These are phyloP conservation scores for Henricia sp. DNA, from an alignment of 53 echinoderm and acorn worm species.

Conservation along the genomic window DNA sequence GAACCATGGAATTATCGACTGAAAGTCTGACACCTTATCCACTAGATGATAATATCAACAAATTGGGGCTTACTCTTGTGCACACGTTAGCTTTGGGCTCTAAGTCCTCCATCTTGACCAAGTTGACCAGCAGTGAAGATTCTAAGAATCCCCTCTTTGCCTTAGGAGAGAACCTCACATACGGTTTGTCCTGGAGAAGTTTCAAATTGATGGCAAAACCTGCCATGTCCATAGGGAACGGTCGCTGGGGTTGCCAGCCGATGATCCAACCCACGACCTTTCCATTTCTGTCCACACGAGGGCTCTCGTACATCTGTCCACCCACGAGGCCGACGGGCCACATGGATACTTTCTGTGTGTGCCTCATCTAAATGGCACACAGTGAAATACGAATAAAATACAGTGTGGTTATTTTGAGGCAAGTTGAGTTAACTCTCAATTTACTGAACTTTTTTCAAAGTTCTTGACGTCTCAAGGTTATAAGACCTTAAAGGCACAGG, in stretches of 20 bases:
- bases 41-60: too few species aligned
- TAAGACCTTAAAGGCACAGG: too few species aligned
- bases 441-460: too few species aligned
- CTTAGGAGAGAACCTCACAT: slow-evolving; percentile 77
- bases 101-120: slow-evolving; percentile 77
- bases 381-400: background rate
- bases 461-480: too few species aligned
- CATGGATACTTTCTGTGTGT: slow-evolving; percentile 86
- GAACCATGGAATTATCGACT: too few species aligned
- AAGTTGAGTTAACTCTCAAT: background rate
- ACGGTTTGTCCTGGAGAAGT: slow-evolving; percentile 61
- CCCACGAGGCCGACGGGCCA: slow-evolving; percentile 97
- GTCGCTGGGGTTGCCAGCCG: slow-evolving; percentile 80
- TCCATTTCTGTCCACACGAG: slow-evolving; percentile 65
- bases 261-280: slow-evolving; percentile 84
- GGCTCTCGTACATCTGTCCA: slow-evolving; percentile 90
- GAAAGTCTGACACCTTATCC: too few species aligned
- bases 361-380: slow-evolving; percentile 75
- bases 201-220: slow-evolving; percentile 90
- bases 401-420: background rate
- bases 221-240: slow-evolving; percentile 99
- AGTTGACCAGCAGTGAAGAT: slow-evolving; percentile 70
- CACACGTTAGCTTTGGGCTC: slow-evolving; percentile 95
- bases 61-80: slow-evolving; percentile 69
- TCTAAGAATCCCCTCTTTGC: slow-evolving; percentile 88